Percentiles rank a stretch among this genome's conserved stretches.
phyloP scores from a whole-genome alignment of 2,113 vertebrate species.

The Monopterus albus region DNA sequence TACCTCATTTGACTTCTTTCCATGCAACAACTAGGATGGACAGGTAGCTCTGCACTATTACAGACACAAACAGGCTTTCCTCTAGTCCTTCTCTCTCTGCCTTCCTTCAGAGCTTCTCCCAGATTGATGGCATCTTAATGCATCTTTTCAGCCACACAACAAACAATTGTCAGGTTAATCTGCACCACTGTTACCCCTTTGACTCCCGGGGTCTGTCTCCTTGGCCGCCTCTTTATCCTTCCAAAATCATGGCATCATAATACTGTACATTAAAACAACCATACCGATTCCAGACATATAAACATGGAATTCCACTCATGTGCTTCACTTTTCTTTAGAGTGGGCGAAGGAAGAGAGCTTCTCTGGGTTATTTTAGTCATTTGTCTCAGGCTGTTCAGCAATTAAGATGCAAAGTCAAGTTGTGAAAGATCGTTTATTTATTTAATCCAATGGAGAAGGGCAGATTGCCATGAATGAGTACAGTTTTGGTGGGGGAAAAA shows the following conservation, averaged over 20 bases:
- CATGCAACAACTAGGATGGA: constrained; percentile 35
- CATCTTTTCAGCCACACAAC: constrained; percentile 37
- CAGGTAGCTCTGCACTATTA: constrained; percentile 40
- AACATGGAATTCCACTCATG: too few relatives aligned
- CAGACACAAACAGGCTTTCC: constrained; percentile 22
- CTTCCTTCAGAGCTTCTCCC: constrained; percentile 16
- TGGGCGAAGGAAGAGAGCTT: constrained; percentile 1
- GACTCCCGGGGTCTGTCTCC: background rate
- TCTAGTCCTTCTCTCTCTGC: background rate
- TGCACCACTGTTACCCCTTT: background rate
- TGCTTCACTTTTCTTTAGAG: too few relatives aligned
- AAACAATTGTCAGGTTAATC: constrained; percentile 3
- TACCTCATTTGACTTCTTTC: constrained; percentile 53
- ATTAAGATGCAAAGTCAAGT: constrained; percentile 36
- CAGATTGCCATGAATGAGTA: constrained; percentile 22
- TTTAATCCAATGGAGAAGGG: constrained; percentile 4
- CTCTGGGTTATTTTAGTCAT: constrained; percentile 13
- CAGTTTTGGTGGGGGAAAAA: constrained; percentile 17
- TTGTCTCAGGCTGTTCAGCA: constrained; percentile 21
- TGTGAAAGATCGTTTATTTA: constrained; percentile 28
- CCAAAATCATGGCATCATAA: background rate
- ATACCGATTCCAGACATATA: too few relatives aligned
- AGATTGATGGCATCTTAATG: constrained; percentile 20
- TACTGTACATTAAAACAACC: too few relatives aligned
- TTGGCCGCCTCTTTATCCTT: background rate